Conservation (phyloP, 2,113 vertebrate species). For the Chloroceryle aenea region DNA sequence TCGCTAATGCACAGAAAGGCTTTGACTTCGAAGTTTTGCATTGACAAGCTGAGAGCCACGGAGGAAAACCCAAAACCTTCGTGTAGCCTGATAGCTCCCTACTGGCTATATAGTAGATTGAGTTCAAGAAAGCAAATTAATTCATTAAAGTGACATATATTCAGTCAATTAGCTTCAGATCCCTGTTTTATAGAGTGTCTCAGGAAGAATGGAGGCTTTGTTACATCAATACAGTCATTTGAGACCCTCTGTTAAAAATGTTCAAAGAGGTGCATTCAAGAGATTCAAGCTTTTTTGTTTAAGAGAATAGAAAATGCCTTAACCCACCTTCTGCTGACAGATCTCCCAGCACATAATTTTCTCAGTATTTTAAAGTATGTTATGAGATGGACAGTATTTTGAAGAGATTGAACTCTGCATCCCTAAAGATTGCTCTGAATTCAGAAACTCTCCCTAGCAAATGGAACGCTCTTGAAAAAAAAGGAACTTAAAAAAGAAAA, state of each 20-base stretch:
- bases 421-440: background rate
- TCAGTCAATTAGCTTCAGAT: slow-evolving; percentile 34
- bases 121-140: slow-evolving; percentile 57
- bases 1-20: background rate
- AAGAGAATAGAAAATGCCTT: background rate
- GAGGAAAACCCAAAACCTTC: background rate
- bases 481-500: background rate
- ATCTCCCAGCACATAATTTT: background rate
- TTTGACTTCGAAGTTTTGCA: background rate
- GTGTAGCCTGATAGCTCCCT: slow-evolving; percentile 44
- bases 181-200: background rate
- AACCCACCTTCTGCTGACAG: background rate
- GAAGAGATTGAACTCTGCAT: background rate
- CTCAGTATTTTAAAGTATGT: background rate
- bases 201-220: slow-evolving; percentile 23
- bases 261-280: slow-evolving; percentile 16
- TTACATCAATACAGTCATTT: background rate
- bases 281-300: background rate
- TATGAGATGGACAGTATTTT: background rate
- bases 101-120: background rate
- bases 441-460: background rate
- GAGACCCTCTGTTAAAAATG: background rate
- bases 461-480: background rate
- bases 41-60: background rate
- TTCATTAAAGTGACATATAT: slow-evolving; percentile 46